A percentile compares a stretch with the other conserved stretches of the same genome.
Evolutionary conservation across 2,113 vertebrate species (phyloP).

Genomic region (Kryptolebias marmoratus): DNA sequence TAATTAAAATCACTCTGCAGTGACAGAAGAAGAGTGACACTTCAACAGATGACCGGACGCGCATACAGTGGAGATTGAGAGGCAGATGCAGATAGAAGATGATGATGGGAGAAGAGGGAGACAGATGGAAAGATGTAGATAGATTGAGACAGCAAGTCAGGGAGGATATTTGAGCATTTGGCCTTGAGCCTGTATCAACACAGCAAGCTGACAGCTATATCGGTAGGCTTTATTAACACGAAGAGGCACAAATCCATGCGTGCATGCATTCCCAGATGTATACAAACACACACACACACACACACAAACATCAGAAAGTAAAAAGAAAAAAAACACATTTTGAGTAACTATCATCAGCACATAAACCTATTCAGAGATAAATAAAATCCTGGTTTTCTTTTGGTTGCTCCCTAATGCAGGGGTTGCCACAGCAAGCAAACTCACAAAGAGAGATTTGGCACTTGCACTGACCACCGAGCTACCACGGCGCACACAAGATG

Average conservation of each 20-base stretch:
- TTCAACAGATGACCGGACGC: slow-evolving; percentile 54
- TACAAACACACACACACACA: slow-evolving; percentile 21
- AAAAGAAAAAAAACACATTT: slow-evolving; percentile 48
- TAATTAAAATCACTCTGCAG: background rate
- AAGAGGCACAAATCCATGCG: slow-evolving; percentile 52
- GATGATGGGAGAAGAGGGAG: slow-evolving; percentile 43
- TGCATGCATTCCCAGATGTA: slow-evolving; percentile 18
- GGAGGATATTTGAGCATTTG: slow-evolving; percentile 71
- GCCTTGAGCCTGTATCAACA: slow-evolving; percentile 75
- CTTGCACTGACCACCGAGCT: no score
- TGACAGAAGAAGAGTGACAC: slow-evolving; percentile 17
- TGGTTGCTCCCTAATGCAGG: no score
- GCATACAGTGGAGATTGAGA: slow-evolving; percentile 23
- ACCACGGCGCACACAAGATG: no score
- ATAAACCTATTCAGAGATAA: background rate
- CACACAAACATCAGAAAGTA: slow-evolving; percentile 15
- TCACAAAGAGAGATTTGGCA: no score
- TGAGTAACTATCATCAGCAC: slow-evolving; percentile 47
- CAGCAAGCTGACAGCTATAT: slow-evolving; percentile 77
- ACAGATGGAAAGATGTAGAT: slow-evolving; percentile 69
- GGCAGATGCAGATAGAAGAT: slow-evolving; percentile 32
- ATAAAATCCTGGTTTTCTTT: background rate
- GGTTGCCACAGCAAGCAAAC: no score
- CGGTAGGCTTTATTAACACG: slow-evolving; percentile 77
- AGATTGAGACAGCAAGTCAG: slow-evolving; percentile 63